These are phyloP conservation scores for Actinopyga echinites DNA, from an alignment of 53 echinoderm and acorn worm genomes.

Conservation along the genomic window DNA sequence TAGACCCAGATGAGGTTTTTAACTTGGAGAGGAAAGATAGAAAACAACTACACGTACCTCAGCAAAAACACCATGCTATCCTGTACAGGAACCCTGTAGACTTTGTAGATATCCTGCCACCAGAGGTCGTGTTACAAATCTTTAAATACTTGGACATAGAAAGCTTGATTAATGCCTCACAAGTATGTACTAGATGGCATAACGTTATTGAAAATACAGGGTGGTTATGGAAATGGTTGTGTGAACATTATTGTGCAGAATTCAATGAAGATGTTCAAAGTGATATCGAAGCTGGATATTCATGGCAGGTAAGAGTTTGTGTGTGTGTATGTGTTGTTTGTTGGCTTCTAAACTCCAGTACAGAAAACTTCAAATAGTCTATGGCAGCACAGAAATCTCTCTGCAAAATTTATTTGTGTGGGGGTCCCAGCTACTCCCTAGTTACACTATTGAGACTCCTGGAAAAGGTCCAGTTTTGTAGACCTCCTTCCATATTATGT, in stretches of 20 bases:
- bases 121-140: background rate
- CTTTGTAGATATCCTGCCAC: background rate
- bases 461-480: no score
- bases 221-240: slow-evolving; percentile 7
- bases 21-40: background rate
- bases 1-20: slow-evolving; percentile 1
- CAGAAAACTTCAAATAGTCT: no score
- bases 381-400: no score
- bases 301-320: slow-evolving; percentile 9
- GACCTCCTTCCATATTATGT: no score
- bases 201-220: background rate
- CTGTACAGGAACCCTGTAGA: background rate
- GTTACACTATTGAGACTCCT: no score
- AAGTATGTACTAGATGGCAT: background rate
- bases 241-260: background rate
- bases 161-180: background rate
- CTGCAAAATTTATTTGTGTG: no score
- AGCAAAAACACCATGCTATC: background rate
- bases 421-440: no score
- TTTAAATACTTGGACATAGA: background rate
- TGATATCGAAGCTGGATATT: background rate
- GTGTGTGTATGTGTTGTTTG: background rate
- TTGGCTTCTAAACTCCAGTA: no score
- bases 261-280: slow-evolving; percentile 2
- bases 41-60: background rate